Percentiles rank a stretch among this genome's conserved stretches.
These are phyloP conservation scores for Deroplatys truncata DNA, from an alignment of 2,888 invertebrate species.

Conservation along the genomic window DNA sequence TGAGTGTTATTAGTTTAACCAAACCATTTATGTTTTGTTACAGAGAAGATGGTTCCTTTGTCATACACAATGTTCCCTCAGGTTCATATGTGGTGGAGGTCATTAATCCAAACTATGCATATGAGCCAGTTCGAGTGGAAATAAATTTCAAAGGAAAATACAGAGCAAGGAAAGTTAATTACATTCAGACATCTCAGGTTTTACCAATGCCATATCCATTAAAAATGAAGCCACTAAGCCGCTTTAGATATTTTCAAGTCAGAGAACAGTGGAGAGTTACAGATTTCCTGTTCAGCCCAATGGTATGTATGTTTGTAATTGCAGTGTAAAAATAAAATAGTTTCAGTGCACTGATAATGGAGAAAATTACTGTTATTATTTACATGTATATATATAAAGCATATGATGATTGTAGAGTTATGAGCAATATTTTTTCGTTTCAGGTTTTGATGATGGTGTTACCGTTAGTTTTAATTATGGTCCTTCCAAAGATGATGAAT, in stretches of 20 bases:
- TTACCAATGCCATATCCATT: slow-evolving; percentile 90
- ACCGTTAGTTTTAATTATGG: slow-evolving; percentile 83
- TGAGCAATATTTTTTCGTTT: slow-evolving; percentile 24
- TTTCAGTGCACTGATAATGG: too few relatives aligned
- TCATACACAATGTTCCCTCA: slow-evolving; percentile 79
- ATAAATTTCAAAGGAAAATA: slow-evolving; percentile 97
- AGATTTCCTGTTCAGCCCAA: slow-evolving; percentile 94
- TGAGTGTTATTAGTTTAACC: too few relatives aligned
- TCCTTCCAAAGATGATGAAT: slow-evolving; percentile 94
- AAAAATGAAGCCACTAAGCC: slow-evolving; percentile 77
- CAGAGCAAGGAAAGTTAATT: slow-evolving; percentile 89
- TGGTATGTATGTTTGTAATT: slow-evolving; percentile 53
- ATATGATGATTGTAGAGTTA: too few relatives aligned
- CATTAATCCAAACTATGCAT: slow-evolving; percentile 83
- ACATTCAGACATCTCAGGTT: slow-evolving; percentile 86
- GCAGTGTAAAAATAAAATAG: not conserved
- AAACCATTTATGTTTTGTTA: slow-evolving; percentile 31
- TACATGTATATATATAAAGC: too few relatives aligned
- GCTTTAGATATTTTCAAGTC: slow-evolving; percentile 83
- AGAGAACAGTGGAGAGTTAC: slow-evolving; percentile 96
- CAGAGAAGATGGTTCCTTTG: slow-evolving; percentile 87
- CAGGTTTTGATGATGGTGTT: slow-evolving; percentile 93
- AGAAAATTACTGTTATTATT: too few relatives aligned
- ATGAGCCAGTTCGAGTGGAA: slow-evolving; percentile 93
- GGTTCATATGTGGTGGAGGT: slow-evolving; percentile 95